These are phyloP conservation scores for Petrosia ficiformis DNA, from an alignment of 37 sponge, comb jelly and placozoan genomes.

Conservation along the genomic window DNA sequence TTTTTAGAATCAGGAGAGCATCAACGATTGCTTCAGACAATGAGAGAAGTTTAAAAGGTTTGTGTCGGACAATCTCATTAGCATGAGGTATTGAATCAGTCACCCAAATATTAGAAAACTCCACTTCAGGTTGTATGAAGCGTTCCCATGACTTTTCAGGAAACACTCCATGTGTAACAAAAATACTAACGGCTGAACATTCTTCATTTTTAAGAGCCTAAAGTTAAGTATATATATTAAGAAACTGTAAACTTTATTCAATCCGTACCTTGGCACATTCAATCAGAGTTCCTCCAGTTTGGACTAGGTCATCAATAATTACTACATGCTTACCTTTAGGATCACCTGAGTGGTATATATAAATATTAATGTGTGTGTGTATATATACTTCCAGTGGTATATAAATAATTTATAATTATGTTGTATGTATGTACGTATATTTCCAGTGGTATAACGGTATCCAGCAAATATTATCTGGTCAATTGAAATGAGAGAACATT, in stretches of 20 bases:
- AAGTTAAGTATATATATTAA: neutral
- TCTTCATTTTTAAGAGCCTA: slow-evolving; percentile 58
- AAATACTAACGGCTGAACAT: slow-evolving; percentile 74
- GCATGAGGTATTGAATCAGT: slow-evolving; percentile 89
- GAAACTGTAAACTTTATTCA: neutral
- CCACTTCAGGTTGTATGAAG: slow-evolving; percentile 34
- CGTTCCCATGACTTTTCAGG: slow-evolving; percentile 78
- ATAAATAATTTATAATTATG: no score
- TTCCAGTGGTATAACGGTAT: no score
- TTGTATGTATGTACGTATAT: no score
- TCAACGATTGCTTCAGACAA: slow-evolving; percentile 71
- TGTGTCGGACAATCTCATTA: slow-evolving; percentile 30
- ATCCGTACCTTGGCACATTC: slow-evolving; percentile 82
- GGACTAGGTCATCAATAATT: slow-evolving; percentile 90
- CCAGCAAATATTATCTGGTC: no score
- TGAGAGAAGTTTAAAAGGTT: slow-evolving; percentile 77
- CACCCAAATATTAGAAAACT: slow-evolving; percentile 77
- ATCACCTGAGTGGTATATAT: slow-evolving; percentile 45
- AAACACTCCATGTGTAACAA: slow-evolving; percentile 92
- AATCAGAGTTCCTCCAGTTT: slow-evolving; percentile 86
- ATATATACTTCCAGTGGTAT: neutral
- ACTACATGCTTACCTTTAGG: slow-evolving; percentile 72
- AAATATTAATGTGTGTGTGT: neutral
- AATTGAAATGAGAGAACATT: no score
- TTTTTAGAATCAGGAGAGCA: slow-evolving; percentile 43